These are phyloP conservation scores for Schlechtendalia chinensis DNA, from an alignment of 1,140 invertebrate species.

Conservation along the genomic window DNA sequence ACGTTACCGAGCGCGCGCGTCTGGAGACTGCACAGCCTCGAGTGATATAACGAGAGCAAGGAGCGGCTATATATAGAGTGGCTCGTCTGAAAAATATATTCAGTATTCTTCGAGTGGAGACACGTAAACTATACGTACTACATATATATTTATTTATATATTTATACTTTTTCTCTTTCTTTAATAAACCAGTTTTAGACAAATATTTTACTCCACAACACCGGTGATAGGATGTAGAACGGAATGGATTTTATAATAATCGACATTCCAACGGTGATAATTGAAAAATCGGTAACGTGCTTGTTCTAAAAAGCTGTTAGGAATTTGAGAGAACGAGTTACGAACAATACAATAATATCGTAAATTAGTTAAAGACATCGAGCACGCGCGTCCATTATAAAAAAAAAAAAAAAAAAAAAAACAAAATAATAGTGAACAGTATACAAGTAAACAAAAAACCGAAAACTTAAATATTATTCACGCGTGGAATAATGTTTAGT, in stretches of 20 bases:
- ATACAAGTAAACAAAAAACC: no score
- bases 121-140: not conserved
- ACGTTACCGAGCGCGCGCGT: not conserved
- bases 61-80: conserved; percentile 22
- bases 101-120: not conserved
- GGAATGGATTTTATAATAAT: not conserved
- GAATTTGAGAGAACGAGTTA: not conserved
- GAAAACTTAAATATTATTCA: not conserved
- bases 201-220: not conserved
- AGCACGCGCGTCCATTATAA: no score
- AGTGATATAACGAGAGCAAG: conserved; percentile 13
- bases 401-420: not conserved
- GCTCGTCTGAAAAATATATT: conserved; percentile 28
- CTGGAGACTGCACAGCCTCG: not conserved
- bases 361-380: no score
- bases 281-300: not conserved
- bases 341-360: not conserved
- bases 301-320: not conserved
- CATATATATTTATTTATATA: no score
- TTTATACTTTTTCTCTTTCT: not conserved
- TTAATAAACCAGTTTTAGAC: conserved; percentile 32
- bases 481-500: not conserved
- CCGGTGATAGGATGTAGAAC: not conserved
- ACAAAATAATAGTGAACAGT: not conserved
- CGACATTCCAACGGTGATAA: not conserved